Conservation (phyloP, 2,113 vertebrate genomes). For the Pelobates fuscus region DNA sequence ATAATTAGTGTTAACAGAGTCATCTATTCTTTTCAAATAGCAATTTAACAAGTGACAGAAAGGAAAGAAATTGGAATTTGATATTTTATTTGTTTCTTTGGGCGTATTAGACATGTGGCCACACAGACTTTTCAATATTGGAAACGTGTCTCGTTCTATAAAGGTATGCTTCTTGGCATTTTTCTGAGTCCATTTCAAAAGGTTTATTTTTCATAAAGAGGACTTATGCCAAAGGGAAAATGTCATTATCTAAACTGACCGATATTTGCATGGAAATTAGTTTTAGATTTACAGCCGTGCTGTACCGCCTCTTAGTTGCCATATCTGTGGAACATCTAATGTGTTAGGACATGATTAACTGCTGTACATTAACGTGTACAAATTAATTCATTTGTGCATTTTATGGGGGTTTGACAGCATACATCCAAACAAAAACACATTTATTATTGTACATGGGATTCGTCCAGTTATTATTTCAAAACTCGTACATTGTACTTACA, state of each 20-base stretch:
- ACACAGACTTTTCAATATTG: not conserved
- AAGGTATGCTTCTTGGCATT: not conserved
- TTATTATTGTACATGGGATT: constrained; percentile 1
- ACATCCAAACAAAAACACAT: not conserved
- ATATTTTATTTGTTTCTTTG: not conserved
- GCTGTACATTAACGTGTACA: constrained; percentile 9
- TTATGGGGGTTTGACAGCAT: not conserved
- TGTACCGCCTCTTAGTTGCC: not conserved
- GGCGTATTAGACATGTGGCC: not conserved
- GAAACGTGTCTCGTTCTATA: constrained; percentile 6
- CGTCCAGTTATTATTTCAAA: not conserved
- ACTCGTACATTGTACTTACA: not conserved
- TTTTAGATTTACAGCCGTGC: constrained; percentile 20
- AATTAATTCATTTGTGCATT: constrained; percentile 16
- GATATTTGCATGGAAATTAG: constrained; percentile 27
- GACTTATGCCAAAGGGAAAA: not conserved
- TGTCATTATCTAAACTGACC: constrained; percentile 18
- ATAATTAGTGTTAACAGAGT: constrained; percentile 36
- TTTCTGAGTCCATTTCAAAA: not conserved
- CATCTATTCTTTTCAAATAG: constrained; percentile 27
- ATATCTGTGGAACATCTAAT: not conserved
- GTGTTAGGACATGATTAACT: constrained; percentile 13
- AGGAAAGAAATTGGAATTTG: not conserved
- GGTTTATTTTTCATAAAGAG: constrained; percentile 8
- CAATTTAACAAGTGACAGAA: constrained; percentile 21